Conservation (phyloP, 2,797 vertebrate species). For the Eurystomus glaucurus region DNA sequence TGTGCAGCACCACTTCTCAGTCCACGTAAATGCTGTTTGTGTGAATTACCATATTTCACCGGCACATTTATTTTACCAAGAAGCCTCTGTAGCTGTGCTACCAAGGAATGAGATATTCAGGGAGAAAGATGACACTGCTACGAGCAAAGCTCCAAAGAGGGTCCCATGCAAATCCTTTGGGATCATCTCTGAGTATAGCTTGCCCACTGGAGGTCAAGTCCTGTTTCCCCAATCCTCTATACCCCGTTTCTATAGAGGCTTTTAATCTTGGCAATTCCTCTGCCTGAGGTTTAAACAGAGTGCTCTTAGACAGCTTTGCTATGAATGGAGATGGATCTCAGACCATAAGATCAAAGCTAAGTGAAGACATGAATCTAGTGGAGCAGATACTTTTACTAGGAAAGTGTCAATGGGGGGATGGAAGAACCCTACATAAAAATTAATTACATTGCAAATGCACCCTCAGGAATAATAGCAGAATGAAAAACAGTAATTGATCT, state of each 20-base stretch:
- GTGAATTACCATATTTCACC: neutral
- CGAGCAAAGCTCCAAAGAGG: neutral
- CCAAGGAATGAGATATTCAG: neutral
- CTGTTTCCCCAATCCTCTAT: neutral
- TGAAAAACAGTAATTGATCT: conserved; percentile 50
- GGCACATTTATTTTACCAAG: neutral
- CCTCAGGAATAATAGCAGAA: conserved; percentile 39
- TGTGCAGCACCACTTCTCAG: neutral
- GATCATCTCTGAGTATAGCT: neutral
- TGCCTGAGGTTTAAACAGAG: neutral
- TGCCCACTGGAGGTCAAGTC: neutral
- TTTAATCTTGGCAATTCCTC: conserved; percentile 7
- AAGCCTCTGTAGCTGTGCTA: neutral
- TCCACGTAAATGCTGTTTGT: neutral
- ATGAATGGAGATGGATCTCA: conserved; percentile 14
- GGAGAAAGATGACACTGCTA: neutral
- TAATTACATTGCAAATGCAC: conserved; percentile 66
- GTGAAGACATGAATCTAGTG: conserved; percentile 25
- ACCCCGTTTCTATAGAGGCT: neutral
- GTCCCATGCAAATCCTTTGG: neutral
- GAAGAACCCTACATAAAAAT: conserved; percentile 53
- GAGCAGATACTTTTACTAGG: conserved; percentile 27
- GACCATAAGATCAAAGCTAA: conserved; percentile 34
- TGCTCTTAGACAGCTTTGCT: conserved; percentile 26
- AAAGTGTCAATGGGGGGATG: neutral